Percentiles rank a stretch among this genome's conserved stretches.
These are phyloP conservation scores for Coecobrya sp. DNA, from an alignment of 2,888 invertebrate species.

Conservation along the genomic window DNA sequence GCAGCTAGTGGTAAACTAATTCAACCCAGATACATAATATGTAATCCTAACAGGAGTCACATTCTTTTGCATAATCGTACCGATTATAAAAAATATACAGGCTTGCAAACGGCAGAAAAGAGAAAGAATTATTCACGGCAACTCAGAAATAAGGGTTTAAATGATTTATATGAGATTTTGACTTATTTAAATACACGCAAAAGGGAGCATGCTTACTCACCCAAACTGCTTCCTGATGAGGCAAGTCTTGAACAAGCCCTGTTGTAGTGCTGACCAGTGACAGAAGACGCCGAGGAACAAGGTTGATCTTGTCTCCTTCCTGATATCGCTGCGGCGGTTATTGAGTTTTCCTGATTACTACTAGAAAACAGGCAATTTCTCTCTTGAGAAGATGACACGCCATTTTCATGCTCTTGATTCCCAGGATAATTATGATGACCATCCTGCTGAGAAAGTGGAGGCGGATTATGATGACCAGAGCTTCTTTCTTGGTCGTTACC, in stretches of 20 bases:
- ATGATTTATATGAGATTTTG: too few relatives aligned
- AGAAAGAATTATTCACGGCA: too few relatives aligned
- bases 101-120: too few relatives aligned
- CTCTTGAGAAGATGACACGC: conserved; percentile 58
- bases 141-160: too few relatives aligned
- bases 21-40: not conserved
- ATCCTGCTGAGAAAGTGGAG: not conserved
- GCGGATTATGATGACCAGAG: conserved; percentile 17
- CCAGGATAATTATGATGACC: conserved; percentile 39
- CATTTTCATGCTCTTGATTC: not conserved
- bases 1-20: not conserved
- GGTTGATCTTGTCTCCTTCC: conserved; percentile 21
- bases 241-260: conserved; percentile 25
- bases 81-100: too few relatives aligned
- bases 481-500: conserved; percentile 39
- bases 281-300: conserved; percentile 48
- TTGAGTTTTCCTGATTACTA: not conserved
- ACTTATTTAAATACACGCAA: too few relatives aligned
- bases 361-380: not conserved
- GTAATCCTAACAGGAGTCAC: too few relatives aligned
- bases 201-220: too few relatives aligned
- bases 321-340: not conserved
- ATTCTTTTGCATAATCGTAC: too few relatives aligned
- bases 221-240: conserved; percentile 65
- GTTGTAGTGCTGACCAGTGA: conserved; percentile 31